Percentiles rank a stretch among this genome's conserved stretches.
These are phyloP conservation scores for Macquaria ambigua DNA, from an alignment of 2,113 vertebrate species.

Conservation along the genomic window DNA sequence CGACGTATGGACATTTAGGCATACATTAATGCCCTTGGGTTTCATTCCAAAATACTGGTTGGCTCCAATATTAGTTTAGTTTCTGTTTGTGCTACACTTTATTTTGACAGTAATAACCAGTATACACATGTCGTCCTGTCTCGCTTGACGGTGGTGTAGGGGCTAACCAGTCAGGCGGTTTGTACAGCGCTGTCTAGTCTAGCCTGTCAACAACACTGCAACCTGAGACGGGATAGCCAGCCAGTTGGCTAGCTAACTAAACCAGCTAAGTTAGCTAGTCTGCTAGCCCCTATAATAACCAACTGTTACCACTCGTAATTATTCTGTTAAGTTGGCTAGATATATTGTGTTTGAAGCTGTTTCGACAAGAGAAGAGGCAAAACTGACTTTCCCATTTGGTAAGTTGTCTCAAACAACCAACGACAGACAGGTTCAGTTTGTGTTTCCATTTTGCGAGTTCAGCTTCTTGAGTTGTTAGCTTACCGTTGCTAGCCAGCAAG, in stretches of 20 bases:
- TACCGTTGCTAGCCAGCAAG: constrained; percentile 50
- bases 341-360: constrained; percentile 3
- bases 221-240: constrained; percentile 77
- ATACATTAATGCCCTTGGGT: too few relatives aligned
- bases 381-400: constrained; percentile 57
- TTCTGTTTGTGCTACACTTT: constrained; percentile 21
- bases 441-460: constrained; percentile 76
- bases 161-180: constrained; percentile 48
- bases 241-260: constrained; percentile 60
- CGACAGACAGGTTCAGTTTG: constrained; percentile 56
- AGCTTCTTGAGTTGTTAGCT: constrained; percentile 72
- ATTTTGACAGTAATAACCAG: constrained; percentile 50
- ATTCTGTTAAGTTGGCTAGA: background rate
- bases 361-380: constrained; percentile 20
- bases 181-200: constrained; percentile 47
- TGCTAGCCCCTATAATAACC: constrained; percentile 27
- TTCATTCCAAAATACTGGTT: too few relatives aligned
- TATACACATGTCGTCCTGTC: accelerated
- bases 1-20: accelerated
- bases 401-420: constrained; percentile 64
- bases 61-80: background rate
- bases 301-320: constrained; percentile 10
- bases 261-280: constrained; percentile 69
- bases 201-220: constrained; percentile 79
- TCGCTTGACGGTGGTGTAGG: background rate